Conservation (phyloP, 2,797 vertebrate genomes). For the Fratercula arctica region DNA sequence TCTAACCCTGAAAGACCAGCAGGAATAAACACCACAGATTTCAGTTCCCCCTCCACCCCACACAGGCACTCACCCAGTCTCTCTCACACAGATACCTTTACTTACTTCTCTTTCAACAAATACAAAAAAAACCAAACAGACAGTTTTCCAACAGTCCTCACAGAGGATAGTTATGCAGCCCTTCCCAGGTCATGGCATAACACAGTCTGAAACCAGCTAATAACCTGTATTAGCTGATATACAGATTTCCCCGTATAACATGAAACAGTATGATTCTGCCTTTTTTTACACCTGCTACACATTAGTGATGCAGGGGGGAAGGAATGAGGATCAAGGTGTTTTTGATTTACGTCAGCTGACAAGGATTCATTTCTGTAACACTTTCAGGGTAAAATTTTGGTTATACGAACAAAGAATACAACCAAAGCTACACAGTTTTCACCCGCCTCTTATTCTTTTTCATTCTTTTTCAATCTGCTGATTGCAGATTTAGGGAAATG, state of each 20-base stretch:
- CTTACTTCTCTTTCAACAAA: background rate
- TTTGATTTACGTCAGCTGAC: background rate
- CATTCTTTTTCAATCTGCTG: background rate
- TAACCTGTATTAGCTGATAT: too few relatives aligned
- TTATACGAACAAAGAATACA: background rate
- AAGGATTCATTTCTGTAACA: background rate
- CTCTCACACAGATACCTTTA: background rate
- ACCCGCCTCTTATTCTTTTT: background rate
- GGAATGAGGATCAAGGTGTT: background rate
- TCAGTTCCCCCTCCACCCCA: background rate
- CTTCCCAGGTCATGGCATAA: background rate
- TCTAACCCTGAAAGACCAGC: background rate
- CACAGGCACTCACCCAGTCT: background rate
- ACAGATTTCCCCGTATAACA: background rate
- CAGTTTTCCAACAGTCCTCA: background rate
- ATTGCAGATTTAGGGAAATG: background rate
- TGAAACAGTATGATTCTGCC: background rate
- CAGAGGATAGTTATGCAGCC: background rate
- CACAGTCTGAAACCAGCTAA: background rate
- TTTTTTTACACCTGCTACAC: background rate
- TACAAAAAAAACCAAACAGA: background rate
- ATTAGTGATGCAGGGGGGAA: background rate
- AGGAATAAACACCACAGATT: background rate
- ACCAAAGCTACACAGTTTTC: background rate
- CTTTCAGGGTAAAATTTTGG: background rate